Percentiles rank a stretch among this genome's conserved stretches.
These are phyloP conservation scores for Myotis planiceps DNA, from an alignment of 2,797 vertebrate genomes.

Conservation along the genomic window DNA sequence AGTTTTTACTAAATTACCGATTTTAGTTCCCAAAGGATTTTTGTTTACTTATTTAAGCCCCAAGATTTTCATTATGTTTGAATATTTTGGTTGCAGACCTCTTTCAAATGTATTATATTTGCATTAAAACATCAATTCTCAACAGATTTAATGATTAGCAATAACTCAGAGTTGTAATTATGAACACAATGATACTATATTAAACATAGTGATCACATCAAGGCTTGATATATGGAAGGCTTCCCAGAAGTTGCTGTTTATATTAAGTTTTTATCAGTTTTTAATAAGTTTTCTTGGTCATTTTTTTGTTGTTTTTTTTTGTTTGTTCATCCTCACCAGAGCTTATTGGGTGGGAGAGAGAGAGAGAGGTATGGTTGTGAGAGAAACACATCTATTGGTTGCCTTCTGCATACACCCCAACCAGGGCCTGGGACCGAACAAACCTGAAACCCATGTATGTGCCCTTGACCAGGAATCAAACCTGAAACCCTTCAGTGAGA, in stretches of 20 bases:
- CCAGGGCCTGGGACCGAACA: too few species aligned
- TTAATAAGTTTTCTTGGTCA: background rate
- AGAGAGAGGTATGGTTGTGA: too few species aligned
- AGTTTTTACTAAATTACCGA: background rate
- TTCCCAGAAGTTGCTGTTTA: background rate
- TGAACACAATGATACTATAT: background rate
- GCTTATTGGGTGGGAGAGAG: too few species aligned
- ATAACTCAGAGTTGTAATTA: background rate
- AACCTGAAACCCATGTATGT: too few species aligned
- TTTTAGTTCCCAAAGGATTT: background rate
- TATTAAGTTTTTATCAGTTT: background rate
- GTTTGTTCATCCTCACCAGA: too few species aligned
- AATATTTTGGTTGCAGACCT: background rate
- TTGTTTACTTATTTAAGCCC: background rate
- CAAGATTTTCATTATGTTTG: conserved; percentile 20
- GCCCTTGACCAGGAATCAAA: too few species aligned
- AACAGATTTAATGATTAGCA: background rate
- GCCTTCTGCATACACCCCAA: too few species aligned
- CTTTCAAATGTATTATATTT: conserved; percentile 23
- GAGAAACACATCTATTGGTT: too few species aligned
- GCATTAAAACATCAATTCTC: background rate
- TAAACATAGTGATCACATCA: background rate
- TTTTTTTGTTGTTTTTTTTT: too few species aligned
- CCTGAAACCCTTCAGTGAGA: too few species aligned
- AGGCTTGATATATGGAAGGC: background rate